Evolutionary conservation across 92 coral and sea anemone genomes (phyloP).

Genomic region (Actinostola sp.): DNA sequence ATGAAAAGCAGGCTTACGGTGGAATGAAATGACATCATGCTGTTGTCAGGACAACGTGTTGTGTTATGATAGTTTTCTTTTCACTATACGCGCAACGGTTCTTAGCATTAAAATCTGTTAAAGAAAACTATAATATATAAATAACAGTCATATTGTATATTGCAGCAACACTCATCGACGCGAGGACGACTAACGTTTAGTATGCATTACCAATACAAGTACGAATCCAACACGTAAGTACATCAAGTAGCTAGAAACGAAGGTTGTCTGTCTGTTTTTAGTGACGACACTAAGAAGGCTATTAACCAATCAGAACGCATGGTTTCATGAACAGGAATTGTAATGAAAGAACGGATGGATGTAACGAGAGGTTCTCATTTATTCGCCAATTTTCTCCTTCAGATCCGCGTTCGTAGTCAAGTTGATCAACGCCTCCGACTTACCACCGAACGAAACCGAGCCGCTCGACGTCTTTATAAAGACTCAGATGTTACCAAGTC

Average conservation of each 20-base stretch:
- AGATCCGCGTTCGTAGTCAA: slow-evolving; percentile 74
- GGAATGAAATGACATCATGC: too few species aligned
- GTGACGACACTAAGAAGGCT: too few species aligned
- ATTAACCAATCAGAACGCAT: too few species aligned
- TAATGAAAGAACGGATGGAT: background rate
- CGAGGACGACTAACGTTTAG: slow-evolving; percentile 80
- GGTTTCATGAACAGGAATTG: too few species aligned
- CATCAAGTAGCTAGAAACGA: background rate
- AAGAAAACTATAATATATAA: too few species aligned
- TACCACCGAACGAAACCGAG: slow-evolving; percentile 67
- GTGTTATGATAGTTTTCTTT: too few species aligned
- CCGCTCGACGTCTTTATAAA: slow-evolving; percentile 86
- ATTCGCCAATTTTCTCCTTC: background rate
- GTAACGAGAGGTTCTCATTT: background rate
- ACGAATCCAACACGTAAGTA: slow-evolving; percentile 81
- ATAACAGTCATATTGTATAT: background rate
- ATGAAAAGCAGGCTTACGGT: too few species aligned
- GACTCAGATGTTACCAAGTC: slow-evolving; percentile 84
- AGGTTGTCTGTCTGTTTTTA: too few species aligned
- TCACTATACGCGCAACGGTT: too few species aligned
- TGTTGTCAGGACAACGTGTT: too few species aligned
- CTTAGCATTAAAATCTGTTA: too few species aligned
- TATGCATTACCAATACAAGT: slow-evolving; percentile 78
- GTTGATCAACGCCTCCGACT: slow-evolving; percentile 71
- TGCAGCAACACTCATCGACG: slow-evolving; percentile 45